Evolutionary conservation across 2,113 vertebrate species (phyloP), one percentile per base, ranked within the genome.

Genomic region (Conger conger): DNA sequence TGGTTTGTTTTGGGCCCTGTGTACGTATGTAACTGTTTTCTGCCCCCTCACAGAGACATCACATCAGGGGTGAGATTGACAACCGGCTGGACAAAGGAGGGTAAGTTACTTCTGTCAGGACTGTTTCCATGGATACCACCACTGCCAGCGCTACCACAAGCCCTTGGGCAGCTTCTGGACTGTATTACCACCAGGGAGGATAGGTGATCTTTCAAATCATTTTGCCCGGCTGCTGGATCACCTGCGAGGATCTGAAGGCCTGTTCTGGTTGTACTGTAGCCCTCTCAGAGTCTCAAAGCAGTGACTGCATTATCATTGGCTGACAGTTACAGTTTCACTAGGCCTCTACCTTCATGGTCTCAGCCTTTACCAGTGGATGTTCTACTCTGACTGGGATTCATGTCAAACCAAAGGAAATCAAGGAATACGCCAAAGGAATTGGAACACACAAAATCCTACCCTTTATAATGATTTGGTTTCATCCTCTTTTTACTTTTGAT

Each of bases 181-280:
- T 97, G 0, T 99, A 99, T 93, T 98, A 97, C 93, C 99, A 99
- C 94, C 96, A 96, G 92, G 97, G 97, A 33, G 97, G 98, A 15
- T 91, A 96, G 30, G 97, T 98, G 89, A 97, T 99, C 93, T 99
- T 98, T 93, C 95, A 97, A 33, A 88, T 98, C 85, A 96, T 99
- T 90, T 99, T 99, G 98, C 98, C 98, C 38, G 99, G 98, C 94
- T 99, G 98, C 97, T 99, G 98, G 98, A 96, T 99, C 1, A 97
- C 97, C 0, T 88, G 98, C 98, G 82, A 92, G 97, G 84, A 93
- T 99, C 89, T 99, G 95, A 93, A 68, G 68, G 68, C 35, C 57
- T 13, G n/a, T 35, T 15, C n/a, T 1, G 5, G n/a, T 38, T 53
- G 3, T 20, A 33, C 18, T 9, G 5, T 30, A 45, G 30, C 38